Evolutionary conservation across 2,888 invertebrate species (phyloP), one percentile per base, ranked within the genome.

Genomic region (Amblyjoppa proteus): DNA sequence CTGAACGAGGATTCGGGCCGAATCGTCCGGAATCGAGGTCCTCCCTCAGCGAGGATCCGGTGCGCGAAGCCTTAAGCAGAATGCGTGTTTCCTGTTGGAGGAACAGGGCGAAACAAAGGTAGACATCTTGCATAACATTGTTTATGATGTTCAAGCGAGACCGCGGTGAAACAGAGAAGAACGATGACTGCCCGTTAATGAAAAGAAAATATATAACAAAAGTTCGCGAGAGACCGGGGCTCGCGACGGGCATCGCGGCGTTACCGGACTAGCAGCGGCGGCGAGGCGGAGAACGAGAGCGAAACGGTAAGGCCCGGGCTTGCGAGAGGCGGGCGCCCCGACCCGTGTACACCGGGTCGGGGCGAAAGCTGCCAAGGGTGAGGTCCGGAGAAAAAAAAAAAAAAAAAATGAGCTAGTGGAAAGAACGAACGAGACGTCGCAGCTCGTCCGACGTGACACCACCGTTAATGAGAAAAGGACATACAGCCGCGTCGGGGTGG

Each of bases 131-230:
- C 41, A 38, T 70, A 61, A 45, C 66, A 74, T 53, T 49, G 41
- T 45, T 56, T 61, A 49, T 11, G 41, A 56, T 9, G 70, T 69
- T 80, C 70, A 74, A 68, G 68, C 28, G 20, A 16, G 45, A 45
- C 45, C 28, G 28, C 11, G 13, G 51, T 4, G 28, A 20, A 81
- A 81, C 41, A 41, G 76, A 73, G 66, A 81, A 49, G 66, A 81
- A 51, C 53, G 71, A 77, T 85, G 76, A 13, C 86, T 81, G 75
- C 83, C 85, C 87, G 89, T 89, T 92, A 92, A 92, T 93, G 91
- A 93, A 92, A 92, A 91, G 91, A 90, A 92, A 92, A 92, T 87
- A 92, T 89, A 92, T 20, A 91, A 92, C 90, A 90, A 88, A 87
- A 71, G 34, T 75, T 70, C 16, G 53, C 41, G 75, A 69, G 49